A percentile compares a stretch with the other conserved stretches of the same genome.
Conservation (phyloP, 2,113 vertebrate genomes). For the Oriolus oriolus region DNA sequence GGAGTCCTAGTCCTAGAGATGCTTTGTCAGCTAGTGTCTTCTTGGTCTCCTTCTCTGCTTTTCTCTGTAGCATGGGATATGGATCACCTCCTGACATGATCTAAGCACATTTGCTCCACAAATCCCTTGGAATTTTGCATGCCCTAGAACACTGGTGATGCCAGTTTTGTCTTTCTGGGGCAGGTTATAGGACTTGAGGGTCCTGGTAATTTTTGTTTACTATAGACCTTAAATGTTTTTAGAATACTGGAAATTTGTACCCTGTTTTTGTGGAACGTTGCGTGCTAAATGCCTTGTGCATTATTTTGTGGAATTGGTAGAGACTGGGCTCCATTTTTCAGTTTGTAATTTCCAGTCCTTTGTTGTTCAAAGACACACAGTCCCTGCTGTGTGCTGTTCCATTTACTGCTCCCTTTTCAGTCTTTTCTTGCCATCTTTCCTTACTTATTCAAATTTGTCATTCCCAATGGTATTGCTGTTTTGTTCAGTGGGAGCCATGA, state of each 20-base stretch:
- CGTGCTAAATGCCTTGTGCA: not conserved
- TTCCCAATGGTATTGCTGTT: slow-evolving; percentile 3
- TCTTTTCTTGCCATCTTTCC: not conserved
- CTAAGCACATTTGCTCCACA: not conserved
- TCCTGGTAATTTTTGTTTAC: not conserved
- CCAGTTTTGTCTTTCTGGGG: not conserved
- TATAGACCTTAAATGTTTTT: not conserved
- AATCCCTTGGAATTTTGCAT: not conserved
- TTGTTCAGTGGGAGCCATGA: not conserved
- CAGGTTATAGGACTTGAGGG: not conserved
- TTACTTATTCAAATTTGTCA: slow-evolving; percentile 8
- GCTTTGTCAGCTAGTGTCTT: not conserved
- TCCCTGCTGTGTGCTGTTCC: slow-evolving; percentile 27
- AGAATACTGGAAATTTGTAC: not conserved
- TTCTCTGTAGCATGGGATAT: not conserved
- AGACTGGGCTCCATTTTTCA: not conserved
- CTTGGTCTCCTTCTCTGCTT: not conserved
- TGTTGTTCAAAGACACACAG: slow-evolving; percentile 17
- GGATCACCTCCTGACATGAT: not conserved
- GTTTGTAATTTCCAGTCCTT: slow-evolving; percentile 10
- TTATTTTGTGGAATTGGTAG: not conserved
- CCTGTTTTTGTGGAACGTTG: not conserved
- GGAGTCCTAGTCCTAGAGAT: not conserved
- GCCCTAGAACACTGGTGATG: not conserved
- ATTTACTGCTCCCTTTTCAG: slow-evolving; percentile 3